phyloP scores from a whole-genome alignment of 64 coral and sea anemone genomes.

The Montipora foliosa region DNA sequence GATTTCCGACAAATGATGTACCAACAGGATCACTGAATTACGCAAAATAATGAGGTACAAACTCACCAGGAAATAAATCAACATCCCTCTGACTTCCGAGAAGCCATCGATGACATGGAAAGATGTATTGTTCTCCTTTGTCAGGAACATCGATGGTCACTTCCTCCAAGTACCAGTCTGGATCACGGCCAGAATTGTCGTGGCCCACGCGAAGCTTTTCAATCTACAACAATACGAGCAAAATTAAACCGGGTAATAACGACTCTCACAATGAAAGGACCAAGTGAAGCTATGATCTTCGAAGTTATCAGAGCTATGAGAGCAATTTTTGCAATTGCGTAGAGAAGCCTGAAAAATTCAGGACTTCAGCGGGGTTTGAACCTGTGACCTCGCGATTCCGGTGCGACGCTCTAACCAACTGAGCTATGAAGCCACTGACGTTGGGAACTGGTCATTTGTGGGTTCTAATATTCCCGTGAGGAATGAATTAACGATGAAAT shows the following conservation, averaged over 20 bases:
- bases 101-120: constrained; percentile 69
- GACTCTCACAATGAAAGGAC: too few relatives aligned
- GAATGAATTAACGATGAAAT: too few relatives aligned
- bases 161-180: constrained; percentile 78
- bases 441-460: too few relatives aligned
- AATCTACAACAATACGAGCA: not conserved
- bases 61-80: constrained; percentile 57
- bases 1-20: not conserved
- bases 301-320: too few relatives aligned
- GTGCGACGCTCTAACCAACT: too few relatives aligned
- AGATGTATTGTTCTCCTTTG: constrained; percentile 70
- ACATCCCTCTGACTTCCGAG: constrained; percentile 58
- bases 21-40: not conserved
- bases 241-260: not conserved
- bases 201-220: constrained; percentile 52
- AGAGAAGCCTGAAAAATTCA: too few relatives aligned
- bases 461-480: too few relatives aligned
- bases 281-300: too few relatives aligned
- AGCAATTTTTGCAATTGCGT: too few relatives aligned
- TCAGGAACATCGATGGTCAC: constrained; percentile 66
- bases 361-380: too few relatives aligned
- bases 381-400: too few relatives aligned
- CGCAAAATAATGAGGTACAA: not conserved
- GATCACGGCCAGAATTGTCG: constrained; percentile 66
- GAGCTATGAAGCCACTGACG: too few relatives aligned